Base-by-base conservation (phyloP, 2,797 vertebrate genomes). In the Sarcophilus harrisii region DNA sequence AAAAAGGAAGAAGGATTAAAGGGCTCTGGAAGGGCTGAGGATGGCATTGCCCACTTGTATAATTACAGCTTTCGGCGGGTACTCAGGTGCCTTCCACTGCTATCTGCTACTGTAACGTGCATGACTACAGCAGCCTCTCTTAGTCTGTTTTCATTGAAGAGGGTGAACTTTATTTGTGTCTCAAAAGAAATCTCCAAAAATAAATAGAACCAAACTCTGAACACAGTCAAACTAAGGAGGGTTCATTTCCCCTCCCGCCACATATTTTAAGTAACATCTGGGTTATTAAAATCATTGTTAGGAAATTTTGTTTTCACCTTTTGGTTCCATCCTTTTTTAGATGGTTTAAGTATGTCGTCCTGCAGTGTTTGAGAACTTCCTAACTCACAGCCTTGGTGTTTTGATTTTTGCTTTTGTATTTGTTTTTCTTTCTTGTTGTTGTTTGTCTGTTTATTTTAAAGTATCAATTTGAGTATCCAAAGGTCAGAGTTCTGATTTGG, bases 171-270 rank as follows among this genome's bases (percentile, higher is more conserved):
- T 73, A 30, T 57, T 49, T 27, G 32, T 27, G 28, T 93, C 92
- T 62, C 96, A 55, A 94, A 28, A 96, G 91, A 92, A n/a, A 27
- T 4, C 57, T 45, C n/a, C 55, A 89, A 92, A 92, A 92, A 89
- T 49, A 92, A 90, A 45, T 55, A 87, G 89, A 73, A 21, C 57
- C 0, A 94, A 62, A 93, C 66, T 24, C 49, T 81, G 89, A 12
- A 24, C 32, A 0, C 45, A n/a, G 21, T 49, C 94, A 73, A 91
- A 58, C 24, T 58, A 57, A 89, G 93, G 55, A 29, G 14, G 24
- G 5, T 91, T 91, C 90, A 90, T 10, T 18, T 62, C 54, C 9
- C 5, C 14, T 62, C 38, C 24, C 2, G 0, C 0, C 24, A 29
- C 1, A 38, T n/a, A 55, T 54, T n/a, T 59, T 59, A 92, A 90